Conservation (phyloP, 2,113 vertebrate species). For the Charina bottae region DNA sequence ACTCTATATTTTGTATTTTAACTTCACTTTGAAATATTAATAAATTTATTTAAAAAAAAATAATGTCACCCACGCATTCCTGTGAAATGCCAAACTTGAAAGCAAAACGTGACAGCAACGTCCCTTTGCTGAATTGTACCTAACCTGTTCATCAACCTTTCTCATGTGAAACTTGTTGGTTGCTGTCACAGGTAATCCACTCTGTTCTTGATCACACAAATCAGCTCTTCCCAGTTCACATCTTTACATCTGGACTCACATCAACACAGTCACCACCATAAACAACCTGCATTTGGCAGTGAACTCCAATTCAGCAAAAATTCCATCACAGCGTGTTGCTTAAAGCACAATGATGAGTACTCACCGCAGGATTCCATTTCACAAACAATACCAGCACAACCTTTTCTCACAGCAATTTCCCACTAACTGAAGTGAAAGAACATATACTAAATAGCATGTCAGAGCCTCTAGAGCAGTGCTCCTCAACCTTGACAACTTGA, state of each 20-base stretch:
- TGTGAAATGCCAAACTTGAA: neutral
- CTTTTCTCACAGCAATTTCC: neutral
- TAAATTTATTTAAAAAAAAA: too few species aligned
- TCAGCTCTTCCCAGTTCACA: neutral
- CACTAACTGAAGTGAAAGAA: neutral
- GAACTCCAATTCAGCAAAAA: too few species aligned
- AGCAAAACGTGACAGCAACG: neutral
- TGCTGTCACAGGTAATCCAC: neutral
- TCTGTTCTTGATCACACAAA: neutral
- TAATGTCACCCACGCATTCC: neutral
- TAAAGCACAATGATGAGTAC: neutral
- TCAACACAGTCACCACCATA: neutral
- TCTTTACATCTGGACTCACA: neutral
- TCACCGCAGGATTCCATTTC: too few species aligned
- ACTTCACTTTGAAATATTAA: too few species aligned
- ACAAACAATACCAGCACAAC: too few species aligned
- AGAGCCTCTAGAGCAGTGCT: too few species aligned
- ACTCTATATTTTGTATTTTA: too few species aligned
- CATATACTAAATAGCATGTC: neutral
- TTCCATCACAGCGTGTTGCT: neutral
- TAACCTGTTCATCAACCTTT: neutral
- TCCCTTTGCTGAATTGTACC: neutral
- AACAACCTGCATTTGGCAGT: neutral
- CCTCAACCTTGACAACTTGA: too few species aligned
- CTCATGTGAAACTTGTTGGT: neutral